Evolutionary conservation across 2,113 vertebrate species (phyloP).

Genomic region (Hiodon alosoides): DNA sequence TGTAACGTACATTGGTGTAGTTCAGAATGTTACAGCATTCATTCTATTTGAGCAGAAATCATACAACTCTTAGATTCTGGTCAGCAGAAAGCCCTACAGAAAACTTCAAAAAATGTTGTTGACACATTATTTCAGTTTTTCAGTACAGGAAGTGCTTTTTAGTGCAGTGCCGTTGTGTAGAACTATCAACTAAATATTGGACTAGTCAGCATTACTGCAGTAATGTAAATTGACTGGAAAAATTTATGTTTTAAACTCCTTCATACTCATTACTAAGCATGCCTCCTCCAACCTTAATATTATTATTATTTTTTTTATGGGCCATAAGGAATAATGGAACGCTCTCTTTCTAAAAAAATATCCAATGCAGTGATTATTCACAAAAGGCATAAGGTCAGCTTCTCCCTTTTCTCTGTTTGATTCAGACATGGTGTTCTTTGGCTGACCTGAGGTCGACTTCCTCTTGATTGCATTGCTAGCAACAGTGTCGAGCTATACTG

Average conservation of each 20-base stretch:
- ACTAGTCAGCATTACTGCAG: neutral
- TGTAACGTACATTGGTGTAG: neutral
- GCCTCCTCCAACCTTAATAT: neutral
- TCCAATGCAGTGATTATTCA: slow-evolving; percentile 47
- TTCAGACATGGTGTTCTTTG: too few relatives aligned
- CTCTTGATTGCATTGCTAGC: slow-evolving; percentile 40
- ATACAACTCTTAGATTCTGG: neutral
- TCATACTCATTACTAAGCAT: neutral
- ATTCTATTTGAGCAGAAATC: neutral
- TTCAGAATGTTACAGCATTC: neutral
- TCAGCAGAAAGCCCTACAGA: neutral
- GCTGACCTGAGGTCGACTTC: slow-evolving; percentile 26
- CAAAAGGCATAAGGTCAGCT: slow-evolving; percentile 51
- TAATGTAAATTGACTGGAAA: neutral
- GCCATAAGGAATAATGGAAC: slow-evolving; percentile 35
- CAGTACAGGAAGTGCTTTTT: too few relatives aligned
- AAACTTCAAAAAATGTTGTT: too few relatives aligned
- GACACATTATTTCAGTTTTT: too few relatives aligned
- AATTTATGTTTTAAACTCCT: neutral
- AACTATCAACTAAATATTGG: too few relatives aligned
- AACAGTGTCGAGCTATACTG: slow-evolving; percentile 16
- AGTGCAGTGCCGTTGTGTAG: too few relatives aligned
- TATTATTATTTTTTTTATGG: slow-evolving; percentile 11
- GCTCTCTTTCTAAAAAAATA: slow-evolving; percentile 42
- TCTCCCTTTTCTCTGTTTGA: too few relatives aligned